A percentile compares a stretch with the other conserved stretches of the same genome.
Evolutionary conservation across 2,888 invertebrate species (phyloP).

Genomic region (Catocala fraxini): DNA sequence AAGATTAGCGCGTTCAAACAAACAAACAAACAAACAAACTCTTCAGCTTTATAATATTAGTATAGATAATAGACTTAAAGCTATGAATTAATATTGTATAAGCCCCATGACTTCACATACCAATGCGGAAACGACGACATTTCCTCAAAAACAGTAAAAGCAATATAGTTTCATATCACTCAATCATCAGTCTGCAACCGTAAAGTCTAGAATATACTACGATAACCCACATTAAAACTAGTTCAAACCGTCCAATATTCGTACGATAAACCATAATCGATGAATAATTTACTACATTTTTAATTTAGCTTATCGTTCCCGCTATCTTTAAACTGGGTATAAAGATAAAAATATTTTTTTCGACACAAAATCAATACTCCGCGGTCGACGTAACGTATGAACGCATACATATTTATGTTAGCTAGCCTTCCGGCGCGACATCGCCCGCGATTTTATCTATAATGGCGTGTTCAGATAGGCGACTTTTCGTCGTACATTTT

Average conservation of each 20-base stretch:
- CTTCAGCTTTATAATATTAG: too few species aligned
- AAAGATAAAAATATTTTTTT: constrained; percentile 75
- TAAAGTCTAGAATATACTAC: background rate
- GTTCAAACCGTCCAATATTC: constrained; percentile 14
- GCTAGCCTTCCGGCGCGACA: constrained; percentile 35
- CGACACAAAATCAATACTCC: constrained; percentile 76
- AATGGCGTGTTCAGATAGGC: constrained; percentile 25
- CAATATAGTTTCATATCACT: background rate
- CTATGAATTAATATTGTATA: too few species aligned
- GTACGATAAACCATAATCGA: constrained; percentile 61
- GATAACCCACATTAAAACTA: constrained; percentile 12
- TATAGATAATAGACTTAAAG: too few species aligned
- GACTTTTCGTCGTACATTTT: constrained; percentile 11
- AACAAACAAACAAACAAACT: too few species aligned
- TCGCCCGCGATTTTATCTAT: constrained; percentile 43
- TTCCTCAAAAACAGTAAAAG: background rate
- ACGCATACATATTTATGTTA: constrained; percentile 41
- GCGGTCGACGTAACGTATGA: constrained; percentile 35
- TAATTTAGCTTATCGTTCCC: constrained; percentile 75
- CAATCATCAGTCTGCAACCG: background rate
- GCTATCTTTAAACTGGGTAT: constrained; percentile 73
- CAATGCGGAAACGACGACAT: too few species aligned
- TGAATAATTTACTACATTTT: constrained; percentile 72
- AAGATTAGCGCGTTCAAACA: too few species aligned
- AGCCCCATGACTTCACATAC: too few species aligned